Base-by-base conservation (phyloP, 64 coral and sea anemone genomes). In the Acropora yongei region DNA sequence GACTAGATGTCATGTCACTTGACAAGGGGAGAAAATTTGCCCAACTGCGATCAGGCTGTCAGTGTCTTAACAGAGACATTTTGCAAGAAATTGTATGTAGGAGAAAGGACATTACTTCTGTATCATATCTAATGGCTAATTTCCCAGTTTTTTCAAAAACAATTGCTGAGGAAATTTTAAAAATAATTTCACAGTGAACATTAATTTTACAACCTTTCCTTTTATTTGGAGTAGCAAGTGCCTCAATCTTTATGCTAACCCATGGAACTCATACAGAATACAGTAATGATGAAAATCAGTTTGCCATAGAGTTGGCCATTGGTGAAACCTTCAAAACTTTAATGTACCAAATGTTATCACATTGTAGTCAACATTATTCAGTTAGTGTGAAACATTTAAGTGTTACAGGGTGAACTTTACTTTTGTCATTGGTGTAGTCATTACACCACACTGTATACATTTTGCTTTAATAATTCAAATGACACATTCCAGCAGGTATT, bases 51-150 rank as follows among this genome's bases (percentile, higher is more conserved):
- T 86, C 66, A 72, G 61, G 57, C 61, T 71, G 61, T 11, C 58
- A 86, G 65, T 46, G 83, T 46, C 41, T 86, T 86, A 71, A 49
- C 83, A 67, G 47, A 72, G 41, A 86, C 40, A 86, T 72, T 65
- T 44, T 86, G 65, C 1, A 71, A 86, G 83, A 86, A 1, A 86
- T 86, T 72, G 83, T 86, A 12, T 69, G 57, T 69, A 86, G 63
- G 72, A 86, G 83, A 49, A 7, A 82, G 49, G 48, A 86, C 10
- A 86, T 86, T 86, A 45, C 61, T 86, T 63, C 60, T 13, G 60
- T 63, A 13, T 48, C 86, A n/a, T 78, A 88, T 76, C 72, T 88
- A n/a, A 88, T 88, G 50, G 72, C 51, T 39, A 88, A 76, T 40
- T 88, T 88, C 17, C 86, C 72, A 55, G 44, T 88, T 57, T 88